These are phyloP conservation scores for Enteromius afrohamiltoni DNA, from an alignment of 2,797 vertebrate species.

Conservation along the genomic window DNA sequence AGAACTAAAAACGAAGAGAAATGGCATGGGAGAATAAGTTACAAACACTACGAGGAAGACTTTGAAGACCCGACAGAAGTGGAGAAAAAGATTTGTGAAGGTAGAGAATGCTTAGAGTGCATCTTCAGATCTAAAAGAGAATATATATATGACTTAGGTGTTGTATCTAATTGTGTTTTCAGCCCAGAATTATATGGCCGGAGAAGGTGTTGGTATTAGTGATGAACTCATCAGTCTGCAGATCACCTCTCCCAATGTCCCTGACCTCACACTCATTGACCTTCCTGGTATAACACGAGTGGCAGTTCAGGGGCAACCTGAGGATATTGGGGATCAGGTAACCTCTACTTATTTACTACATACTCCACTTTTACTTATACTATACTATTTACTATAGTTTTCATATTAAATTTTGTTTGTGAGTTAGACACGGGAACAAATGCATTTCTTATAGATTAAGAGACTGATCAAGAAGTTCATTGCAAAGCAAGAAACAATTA, in stretches of 20 bases:
- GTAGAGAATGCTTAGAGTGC: slow-evolving; percentile 36
- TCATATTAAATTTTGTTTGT: neutral
- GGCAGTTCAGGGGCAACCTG: slow-evolving; percentile 81
- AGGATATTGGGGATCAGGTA: slow-evolving; percentile 84
- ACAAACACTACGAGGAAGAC: slow-evolving; percentile 52
- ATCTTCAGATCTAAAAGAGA: neutral
- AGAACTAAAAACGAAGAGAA: slow-evolving; percentile 62
- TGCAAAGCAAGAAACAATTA: slow-evolving; percentile 85
- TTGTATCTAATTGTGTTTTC: slow-evolving; percentile 22
- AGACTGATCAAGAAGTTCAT: slow-evolving; percentile 81
- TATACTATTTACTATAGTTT: neutral
- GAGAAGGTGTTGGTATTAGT: slow-evolving; percentile 77
- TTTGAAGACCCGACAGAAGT: slow-evolving; percentile 59
- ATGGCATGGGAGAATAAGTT: slow-evolving; percentile 75
- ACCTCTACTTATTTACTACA: too few species aligned
- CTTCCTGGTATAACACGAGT: slow-evolving; percentile 89
- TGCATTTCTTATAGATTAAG: slow-evolving; percentile 78
- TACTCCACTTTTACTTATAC: too few species aligned
- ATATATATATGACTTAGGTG: neutral
- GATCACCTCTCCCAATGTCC: slow-evolving; percentile 81
- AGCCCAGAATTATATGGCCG: slow-evolving; percentile 78
- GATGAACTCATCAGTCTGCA: slow-evolving; percentile 84
- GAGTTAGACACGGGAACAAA: neutral
- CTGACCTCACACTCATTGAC: slow-evolving; percentile 90
- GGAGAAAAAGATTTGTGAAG: slow-evolving; percentile 64